phyloP scores from a whole-genome alignment of 2,888 invertebrate genomes.

The Eupithecia exiguata region DNA sequence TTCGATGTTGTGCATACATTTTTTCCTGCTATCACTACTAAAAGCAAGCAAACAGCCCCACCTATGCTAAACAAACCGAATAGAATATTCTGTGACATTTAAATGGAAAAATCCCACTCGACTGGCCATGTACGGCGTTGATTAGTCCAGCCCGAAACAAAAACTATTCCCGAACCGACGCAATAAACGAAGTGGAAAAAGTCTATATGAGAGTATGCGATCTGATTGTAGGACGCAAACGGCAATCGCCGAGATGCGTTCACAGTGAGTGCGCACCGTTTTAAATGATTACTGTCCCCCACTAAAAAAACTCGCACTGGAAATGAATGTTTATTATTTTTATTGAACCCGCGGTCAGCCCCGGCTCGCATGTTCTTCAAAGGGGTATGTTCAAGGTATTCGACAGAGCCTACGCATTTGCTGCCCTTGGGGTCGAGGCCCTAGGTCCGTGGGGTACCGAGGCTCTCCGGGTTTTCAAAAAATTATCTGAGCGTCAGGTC shows the following conservation, averaged over 20 bases:
- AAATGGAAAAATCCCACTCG: slow-evolving; percentile 61
- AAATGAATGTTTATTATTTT: too few species aligned
- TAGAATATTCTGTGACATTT: slow-evolving; percentile 57
- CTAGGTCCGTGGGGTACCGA: too few species aligned
- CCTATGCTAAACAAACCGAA: slow-evolving; percentile 48
- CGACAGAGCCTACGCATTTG: too few species aligned
- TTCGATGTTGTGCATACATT: neutral
- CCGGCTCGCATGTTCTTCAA: too few species aligned
- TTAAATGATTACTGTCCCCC: slow-evolving; percentile 68
- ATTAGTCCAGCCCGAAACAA: slow-evolving; percentile 78
- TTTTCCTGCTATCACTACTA: neutral
- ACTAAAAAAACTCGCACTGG: too few species aligned
- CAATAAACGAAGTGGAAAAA: slow-evolving; percentile 81
- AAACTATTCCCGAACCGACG: slow-evolving; percentile 79
- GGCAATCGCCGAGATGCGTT: slow-evolving; percentile 77
- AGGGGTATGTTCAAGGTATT: too few species aligned
- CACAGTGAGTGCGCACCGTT: slow-evolving; percentile 72
- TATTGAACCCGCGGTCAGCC: too few species aligned
- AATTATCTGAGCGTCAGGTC: too few species aligned
- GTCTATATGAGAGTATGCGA: slow-evolving; percentile 74
- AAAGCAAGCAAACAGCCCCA: slow-evolving; percentile 45
- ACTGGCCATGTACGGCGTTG: slow-evolving; percentile 73
- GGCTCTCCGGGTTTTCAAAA: too few species aligned
- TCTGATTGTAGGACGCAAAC: slow-evolving; percentile 77
- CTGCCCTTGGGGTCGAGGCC: too few species aligned